A percentile compares a stretch with the other conserved stretches of the same genome.
Evolutionary conservation across 2,888 invertebrate genomes (phyloP).

Genomic region (Drosophila eohydei): DNA sequence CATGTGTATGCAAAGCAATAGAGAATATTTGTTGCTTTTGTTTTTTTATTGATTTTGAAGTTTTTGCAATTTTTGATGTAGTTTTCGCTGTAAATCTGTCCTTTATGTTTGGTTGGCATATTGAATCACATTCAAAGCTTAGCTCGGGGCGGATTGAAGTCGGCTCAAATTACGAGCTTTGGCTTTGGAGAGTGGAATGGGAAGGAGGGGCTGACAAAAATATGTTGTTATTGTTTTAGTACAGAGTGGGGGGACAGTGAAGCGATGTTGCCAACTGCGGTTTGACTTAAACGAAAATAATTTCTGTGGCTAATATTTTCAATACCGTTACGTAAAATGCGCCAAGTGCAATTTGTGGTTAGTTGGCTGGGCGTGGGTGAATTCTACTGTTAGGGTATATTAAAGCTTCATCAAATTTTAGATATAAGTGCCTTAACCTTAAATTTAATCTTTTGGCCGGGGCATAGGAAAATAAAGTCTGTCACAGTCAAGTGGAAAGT

Average conservation of each 20-base stretch:
- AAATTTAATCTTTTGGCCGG: not conserved
- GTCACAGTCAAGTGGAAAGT: constrained; percentile 10
- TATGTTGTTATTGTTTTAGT: constrained; percentile 30
- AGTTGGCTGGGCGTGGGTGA: constrained; percentile 24
- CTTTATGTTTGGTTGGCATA: constrained; percentile 10
- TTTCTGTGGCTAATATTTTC: constrained; percentile 35
- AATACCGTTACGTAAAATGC: constrained; percentile 48
- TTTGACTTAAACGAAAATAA: constrained; percentile 53
- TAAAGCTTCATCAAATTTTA: not conserved
- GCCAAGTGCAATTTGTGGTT: constrained; percentile 55
- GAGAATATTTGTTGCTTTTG: not conserved
- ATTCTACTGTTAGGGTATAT: not conserved
- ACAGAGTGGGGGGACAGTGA: constrained; percentile 27
- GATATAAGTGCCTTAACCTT: constrained; percentile 3
- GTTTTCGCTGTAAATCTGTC: constrained; percentile 24
- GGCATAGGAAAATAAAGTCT: not conserved
- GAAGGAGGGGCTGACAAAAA: not conserved
- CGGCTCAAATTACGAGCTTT: constrained; percentile 61
- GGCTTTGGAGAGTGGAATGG: not conserved
- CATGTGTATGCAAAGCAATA: not conserved
- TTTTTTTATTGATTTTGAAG: constrained; percentile 7
- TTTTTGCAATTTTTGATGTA: not conserved
- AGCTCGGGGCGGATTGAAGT: constrained; percentile 61
- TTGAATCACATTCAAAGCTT: constrained; percentile 24
- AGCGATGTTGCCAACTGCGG: constrained; percentile 58